Percentiles rank a stretch among this genome's conserved stretches.
Evolutionary conservation across 1,140 invertebrate genomes (phyloP).

Genomic region (Ephestia elutella): DNA sequence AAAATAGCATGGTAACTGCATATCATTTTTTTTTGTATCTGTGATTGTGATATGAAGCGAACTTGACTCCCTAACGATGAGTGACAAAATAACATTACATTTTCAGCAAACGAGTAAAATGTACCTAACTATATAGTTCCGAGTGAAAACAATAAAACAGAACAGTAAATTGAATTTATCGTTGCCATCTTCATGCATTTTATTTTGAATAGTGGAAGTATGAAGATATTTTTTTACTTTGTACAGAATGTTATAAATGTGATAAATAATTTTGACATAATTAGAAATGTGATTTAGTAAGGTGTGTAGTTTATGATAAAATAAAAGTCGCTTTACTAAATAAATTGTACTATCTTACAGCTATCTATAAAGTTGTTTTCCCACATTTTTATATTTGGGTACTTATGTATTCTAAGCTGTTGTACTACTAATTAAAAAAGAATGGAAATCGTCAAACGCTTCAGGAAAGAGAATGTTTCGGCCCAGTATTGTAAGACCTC

Average conservation of each 20-base stretch:
- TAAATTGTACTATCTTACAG: conserved; percentile 55
- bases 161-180: conserved; percentile 14
- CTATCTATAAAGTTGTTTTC: conserved; percentile 64
- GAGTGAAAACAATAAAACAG: conserved; percentile 4
- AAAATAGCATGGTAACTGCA: conserved; percentile 30
- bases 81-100: conserved; percentile 21
- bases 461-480: conserved; percentile 63
- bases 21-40: conserved; percentile 31
- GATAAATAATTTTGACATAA: conserved; percentile 71
- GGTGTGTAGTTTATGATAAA: conserved; percentile 64
- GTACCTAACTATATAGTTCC: conserved; percentile 1
- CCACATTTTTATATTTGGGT: conserved; percentile 67
- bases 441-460: conserved; percentile 33
- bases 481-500: conserved; percentile 63
- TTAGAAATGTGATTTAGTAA: conserved; percentile 70
- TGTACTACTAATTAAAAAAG: conserved; percentile 58
- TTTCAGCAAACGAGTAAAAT: conserved; percentile 20
- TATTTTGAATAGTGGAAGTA: conserved; percentile 62
- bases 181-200: conserved; percentile 44
- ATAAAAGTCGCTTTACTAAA: conserved; percentile 65
- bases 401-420: conserved; percentile 63
- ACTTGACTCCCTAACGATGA: conserved; percentile 8
- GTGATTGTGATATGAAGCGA: conserved; percentile 24
- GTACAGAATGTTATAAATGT: conserved; percentile 71
- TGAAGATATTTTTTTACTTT: conserved; percentile 71